Evolutionary conservation across 2,113 vertebrate species (phyloP), one percentile per base, ranked within the genome.

Genomic region (Neotragus pygmaeus): DNA sequence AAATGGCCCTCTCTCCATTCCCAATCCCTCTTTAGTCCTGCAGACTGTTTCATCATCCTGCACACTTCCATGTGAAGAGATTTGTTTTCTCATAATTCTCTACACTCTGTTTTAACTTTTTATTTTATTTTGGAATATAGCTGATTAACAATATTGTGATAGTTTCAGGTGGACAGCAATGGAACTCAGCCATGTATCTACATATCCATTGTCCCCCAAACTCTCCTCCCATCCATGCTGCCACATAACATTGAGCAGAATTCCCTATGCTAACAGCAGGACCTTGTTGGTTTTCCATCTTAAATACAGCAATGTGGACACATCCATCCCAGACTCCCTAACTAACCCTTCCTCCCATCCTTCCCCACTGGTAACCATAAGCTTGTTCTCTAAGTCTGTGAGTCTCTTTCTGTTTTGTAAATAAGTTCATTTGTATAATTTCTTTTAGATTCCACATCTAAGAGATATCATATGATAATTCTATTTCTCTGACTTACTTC

Each of bases 41-140:
- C 57, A 53, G 16, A n/a, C 7, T 78, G n/a, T 83, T 95, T 95
- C 33, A 87, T 84, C 19, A 33, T 95, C 33, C n/a, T 64, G 14
- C 62, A 95, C 87, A 84, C 93, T 36, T 93, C 77, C 45, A 43
- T 91, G 86, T 36, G 64, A 97, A 47, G 39, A 93, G 16, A 2
- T 28, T 28, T n/a, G 28, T 49, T 36, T 0, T 0, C 33, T 45
- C 3, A 8, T 39, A 30, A 87, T 90, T 49, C 49, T 97, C 82
- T 93, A 45, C 27, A 78, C 19, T 85, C 57, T 97, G 2, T 49
- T 97, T 75, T 43, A 75, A 27, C 23, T 75, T 43, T 75, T 43
- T 75, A 43, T 75, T 75, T 75, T 25, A 75, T 43, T 27, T 75
- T 75, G 70, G 39, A 27, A 27, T 43, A 43, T 27, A 75, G 70